A percentile compares a stretch with the other conserved stretches of the same genome.
Conservation (phyloP, 2,888 invertebrate species). For the Gastracanthus pulcherrimus region DNA sequence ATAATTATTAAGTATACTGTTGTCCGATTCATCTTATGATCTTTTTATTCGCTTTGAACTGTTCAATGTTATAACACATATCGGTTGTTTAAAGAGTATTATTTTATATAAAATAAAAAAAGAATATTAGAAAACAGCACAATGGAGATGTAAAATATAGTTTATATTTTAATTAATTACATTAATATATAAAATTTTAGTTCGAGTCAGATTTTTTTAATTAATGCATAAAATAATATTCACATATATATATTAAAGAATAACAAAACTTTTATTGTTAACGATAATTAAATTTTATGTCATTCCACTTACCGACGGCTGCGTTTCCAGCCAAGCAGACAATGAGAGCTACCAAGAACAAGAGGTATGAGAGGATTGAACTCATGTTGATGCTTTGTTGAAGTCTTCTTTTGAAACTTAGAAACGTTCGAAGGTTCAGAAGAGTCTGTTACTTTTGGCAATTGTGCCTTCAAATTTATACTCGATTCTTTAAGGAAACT, state of each 20-base stretch:
- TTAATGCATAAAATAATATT: no score
- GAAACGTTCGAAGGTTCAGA: not conserved
- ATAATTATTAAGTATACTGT: no score
- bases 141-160: no score
- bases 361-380: slow-evolving; percentile 2
- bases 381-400: not conserved
- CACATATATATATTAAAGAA: not conserved
- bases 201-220: no score
- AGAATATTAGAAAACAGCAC: no score
- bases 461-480: not conserved
- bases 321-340: not conserved
- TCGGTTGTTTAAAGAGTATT: no score
- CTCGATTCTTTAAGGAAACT: not conserved
- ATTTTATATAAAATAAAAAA: no score
- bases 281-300: not conserved
- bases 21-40: no score
- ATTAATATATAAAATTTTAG: no score
- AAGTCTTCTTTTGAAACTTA: not conserved
- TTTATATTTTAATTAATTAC: no score
- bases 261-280: not conserved
- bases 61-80: no score
- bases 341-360: slow-evolving; percentile 25
- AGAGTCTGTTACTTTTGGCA: not conserved
- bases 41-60: no score
- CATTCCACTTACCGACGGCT: slow-evolving; percentile 7